A percentile compares a stretch with the other conserved stretches of the same genome.
Evolutionary conservation across 1,140 invertebrate species (phyloP).

Genomic region (Drosophila gunungcola): DNA sequence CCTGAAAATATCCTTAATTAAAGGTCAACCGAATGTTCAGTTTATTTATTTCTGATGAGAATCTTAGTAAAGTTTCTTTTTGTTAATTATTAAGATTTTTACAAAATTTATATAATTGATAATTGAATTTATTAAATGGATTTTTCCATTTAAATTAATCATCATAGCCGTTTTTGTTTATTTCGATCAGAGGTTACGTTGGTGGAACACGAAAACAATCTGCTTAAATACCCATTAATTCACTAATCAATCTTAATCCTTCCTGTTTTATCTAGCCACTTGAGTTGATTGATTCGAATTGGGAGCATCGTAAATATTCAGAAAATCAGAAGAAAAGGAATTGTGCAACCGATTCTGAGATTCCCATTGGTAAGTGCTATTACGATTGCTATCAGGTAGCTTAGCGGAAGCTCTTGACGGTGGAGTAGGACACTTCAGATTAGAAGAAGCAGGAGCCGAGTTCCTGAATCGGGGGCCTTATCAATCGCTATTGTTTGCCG

Average conservation of each 20-base stretch:
- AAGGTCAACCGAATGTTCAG: too few species aligned
- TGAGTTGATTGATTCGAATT: slow-evolving; percentile 26
- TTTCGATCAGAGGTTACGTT: too few species aligned
- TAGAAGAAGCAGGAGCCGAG: slow-evolving; percentile 5
- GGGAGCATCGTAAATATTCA: slow-evolving; percentile 22
- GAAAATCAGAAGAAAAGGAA: slow-evolving; percentile 18
- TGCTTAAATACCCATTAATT: slow-evolving; percentile 1
- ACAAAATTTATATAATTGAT: too few species aligned
- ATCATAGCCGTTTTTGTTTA: too few species aligned
- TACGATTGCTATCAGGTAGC: slow-evolving; percentile 18
- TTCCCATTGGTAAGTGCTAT: slow-evolving; percentile 31
- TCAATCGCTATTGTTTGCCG: slow-evolving; percentile 3
- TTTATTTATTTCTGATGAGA: too few species aligned
- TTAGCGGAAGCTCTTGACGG: slow-evolving; percentile 23
- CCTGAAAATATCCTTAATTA: too few species aligned
- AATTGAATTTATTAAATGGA: too few species aligned
- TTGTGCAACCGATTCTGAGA: slow-evolving; percentile 1
- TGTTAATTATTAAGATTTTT: too few species aligned
- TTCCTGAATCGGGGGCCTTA: slow-evolving; percentile 17
- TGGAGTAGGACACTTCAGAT: slow-evolving; percentile 50
- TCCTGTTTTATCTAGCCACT: slow-evolving; percentile 25
- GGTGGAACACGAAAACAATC: not conserved
- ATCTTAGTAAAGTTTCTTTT: too few species aligned
- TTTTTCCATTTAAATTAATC: too few species aligned
- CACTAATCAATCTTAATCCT: slow-evolving; percentile 5